Evolutionary conservation across 2,113 vertebrate genomes (phyloP), one percentile per base, ranked within the genome.

Genomic region (Datnioides undecimradiatus): DNA sequence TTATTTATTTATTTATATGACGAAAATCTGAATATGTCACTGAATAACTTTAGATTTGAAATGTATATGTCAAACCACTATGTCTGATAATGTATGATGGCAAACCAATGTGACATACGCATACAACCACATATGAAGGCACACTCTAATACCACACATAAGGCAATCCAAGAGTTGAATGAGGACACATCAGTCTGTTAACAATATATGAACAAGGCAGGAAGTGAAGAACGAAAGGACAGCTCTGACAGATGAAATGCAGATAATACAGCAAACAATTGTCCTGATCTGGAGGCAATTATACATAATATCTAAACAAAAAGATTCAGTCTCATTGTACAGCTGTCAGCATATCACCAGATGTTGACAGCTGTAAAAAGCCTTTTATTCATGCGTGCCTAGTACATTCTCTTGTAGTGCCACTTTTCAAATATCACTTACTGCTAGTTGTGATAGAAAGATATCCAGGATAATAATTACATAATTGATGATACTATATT

Each of bases 251-350:
- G 29, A 57, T 27, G 2, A 25, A 29, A 27, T 41, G 49, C 12
- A 49, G 23, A 38, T 16, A 14, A 65, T 71, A 3, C n/a, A 1
- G 38, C 1, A 63, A 34, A 71, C 27, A 45, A 23, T 19, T 62
- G 19, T 59, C 21, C 23, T 6, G 2, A 49, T 40, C 67, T 34
- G 2, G 19, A 64, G 25, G 14, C 27, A 65, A 73, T 27, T 68
- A 7, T 62, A 25, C 59, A 33, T 76, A 33, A 73, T 78, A 71
- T 73, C 68, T 51, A 78, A 63, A 79, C 63, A 82, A 34, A 58
- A 17, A 77, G 71, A 46, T 27, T 31, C 17, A 1, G 45, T 58
- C 31, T 43, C 23, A 73, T 49, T n/a, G n/a, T n/a, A n/a, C n/a
- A n/a, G n/a, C n/a, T n/a, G n/a, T n/a, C n/a, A n/a, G n/a, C n/a